Evolutionary conservation across 2,113 vertebrate species (phyloP).

Genomic region (Cairina moschata): DNA sequence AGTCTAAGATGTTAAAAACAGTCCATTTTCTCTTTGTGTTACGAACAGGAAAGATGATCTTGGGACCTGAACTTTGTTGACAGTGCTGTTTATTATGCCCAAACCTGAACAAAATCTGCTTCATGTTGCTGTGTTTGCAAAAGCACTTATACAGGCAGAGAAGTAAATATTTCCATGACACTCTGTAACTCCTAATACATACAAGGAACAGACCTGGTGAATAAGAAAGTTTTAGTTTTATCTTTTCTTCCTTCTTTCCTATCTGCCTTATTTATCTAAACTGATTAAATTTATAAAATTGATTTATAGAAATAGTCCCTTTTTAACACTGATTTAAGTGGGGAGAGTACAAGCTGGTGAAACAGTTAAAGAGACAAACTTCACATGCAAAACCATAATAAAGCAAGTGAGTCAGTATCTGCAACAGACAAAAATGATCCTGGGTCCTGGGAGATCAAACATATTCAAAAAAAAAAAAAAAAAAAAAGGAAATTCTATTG

Average conservation of each 20-base stretch:
- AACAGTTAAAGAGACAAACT: neutral
- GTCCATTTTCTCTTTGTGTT: neutral
- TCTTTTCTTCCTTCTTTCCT: neutral
- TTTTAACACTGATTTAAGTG: neutral
- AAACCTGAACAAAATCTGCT: neutral
- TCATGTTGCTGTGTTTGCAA: neutral
- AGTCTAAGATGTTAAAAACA: neutral
- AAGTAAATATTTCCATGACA: neutral
- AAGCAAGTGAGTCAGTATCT: neutral
- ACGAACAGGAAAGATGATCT: neutral
- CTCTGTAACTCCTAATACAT: neutral
- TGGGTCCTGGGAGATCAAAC: neutral
- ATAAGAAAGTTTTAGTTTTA: neutral
- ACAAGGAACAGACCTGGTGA: neutral
- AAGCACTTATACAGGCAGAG: neutral
- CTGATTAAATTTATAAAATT: neutral
- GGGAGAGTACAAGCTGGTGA: neutral
- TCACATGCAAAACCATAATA: neutral
- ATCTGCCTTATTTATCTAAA: neutral
- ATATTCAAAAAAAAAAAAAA: neutral
- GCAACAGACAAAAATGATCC: neutral
- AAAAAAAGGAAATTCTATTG: neutral
- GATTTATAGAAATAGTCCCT: neutral
- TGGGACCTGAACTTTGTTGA: conserved; percentile 6
- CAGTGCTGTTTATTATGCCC: conserved; percentile 11